Evolutionary conservation across 1,140 invertebrate genomes (phyloP).

Genomic region (Mactra quadrangularis): DNA sequence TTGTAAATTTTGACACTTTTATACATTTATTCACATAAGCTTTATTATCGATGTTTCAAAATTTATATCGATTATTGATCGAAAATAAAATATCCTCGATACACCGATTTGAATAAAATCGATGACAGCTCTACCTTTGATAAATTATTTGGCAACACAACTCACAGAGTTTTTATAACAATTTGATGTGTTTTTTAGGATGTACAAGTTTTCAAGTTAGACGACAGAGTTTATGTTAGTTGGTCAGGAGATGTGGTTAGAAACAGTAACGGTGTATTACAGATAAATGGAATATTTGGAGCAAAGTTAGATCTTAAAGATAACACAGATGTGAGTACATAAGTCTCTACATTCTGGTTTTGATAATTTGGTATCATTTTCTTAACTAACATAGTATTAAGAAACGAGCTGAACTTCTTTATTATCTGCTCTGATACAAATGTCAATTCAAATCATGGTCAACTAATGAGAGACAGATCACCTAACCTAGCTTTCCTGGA

Average conservation of each 20-base stretch:
- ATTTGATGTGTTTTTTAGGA: no score
- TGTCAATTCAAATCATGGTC: no score
- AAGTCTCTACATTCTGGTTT: no score
- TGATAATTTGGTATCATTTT: no score
- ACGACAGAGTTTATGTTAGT: slow-evolving; percentile 56
- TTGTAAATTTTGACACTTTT: slow-evolving; percentile 4
- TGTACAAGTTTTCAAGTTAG: slow-evolving; percentile 58
- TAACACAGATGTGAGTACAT: slow-evolving; percentile 65
- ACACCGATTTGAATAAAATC: no score
- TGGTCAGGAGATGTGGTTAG: slow-evolving; percentile 55
- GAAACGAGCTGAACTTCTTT: neutral
- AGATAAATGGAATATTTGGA: slow-evolving; percentile 77
- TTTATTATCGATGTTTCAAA: no score
- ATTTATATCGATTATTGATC: no score
- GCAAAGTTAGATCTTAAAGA: slow-evolving; percentile 74
- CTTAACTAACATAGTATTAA: neutral
- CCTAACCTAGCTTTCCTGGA: no score
- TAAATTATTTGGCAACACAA: neutral
- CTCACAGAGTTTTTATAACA: no score
- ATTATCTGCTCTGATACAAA: no score
- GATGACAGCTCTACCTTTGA: neutral
- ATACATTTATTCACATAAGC: neutral
- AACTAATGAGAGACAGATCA: no score
- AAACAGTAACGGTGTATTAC: slow-evolving; percentile 62
- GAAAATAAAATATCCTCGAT: no score